Evolutionary conservation across 2,113 vertebrate genomes (phyloP), one percentile per base, ranked within the genome.

Genomic region (Leucoraja erinaceus): DNA sequence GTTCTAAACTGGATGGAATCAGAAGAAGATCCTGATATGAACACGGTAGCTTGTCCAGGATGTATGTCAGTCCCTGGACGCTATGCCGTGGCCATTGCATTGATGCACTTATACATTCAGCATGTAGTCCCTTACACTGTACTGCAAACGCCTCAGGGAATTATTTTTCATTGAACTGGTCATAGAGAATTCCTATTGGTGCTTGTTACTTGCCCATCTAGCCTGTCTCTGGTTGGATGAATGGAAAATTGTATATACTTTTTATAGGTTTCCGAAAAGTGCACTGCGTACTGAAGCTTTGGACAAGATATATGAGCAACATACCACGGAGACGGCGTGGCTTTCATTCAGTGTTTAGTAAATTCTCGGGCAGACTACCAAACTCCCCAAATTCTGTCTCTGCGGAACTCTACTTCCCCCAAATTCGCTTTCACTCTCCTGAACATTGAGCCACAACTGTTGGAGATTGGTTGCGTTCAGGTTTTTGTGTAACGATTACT

Each of bases 161-260:
- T 77, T 33, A 77, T 88, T 88, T n/a, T 63, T 28, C 83, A 88
- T 33, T 88, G 83, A 88, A 88, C 83, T 88, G 59, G 83, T 63
- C 83, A n/a, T 59, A 66, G 7, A 31, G 83, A 88, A 28, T 88
- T 63, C 83, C 59, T 88, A 88, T 88, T 88, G 83, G 83, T 66
- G 83, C 83, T 31, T 61, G 59, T 59, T 18, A 88, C 59, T 88
- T 63, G 83, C n/a, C 83, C 59, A 31, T 88, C 59, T 88, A 63
- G 28, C 31, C 83, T 12, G 83, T 59, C 18, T 63, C 83, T 88
- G 83, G 83, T 88, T 88, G 83, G 83, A 63, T 63, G 83, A 88
- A 63, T n/a, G 16, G 59, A 31, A 88, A 63, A 88, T 88, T 16
- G 18, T 88, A 31, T 18, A 63, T 63, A 88, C 83, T 88, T n/a